Conservation (phyloP, 2,888 invertebrate species). For the Fragum fragum region DNA sequence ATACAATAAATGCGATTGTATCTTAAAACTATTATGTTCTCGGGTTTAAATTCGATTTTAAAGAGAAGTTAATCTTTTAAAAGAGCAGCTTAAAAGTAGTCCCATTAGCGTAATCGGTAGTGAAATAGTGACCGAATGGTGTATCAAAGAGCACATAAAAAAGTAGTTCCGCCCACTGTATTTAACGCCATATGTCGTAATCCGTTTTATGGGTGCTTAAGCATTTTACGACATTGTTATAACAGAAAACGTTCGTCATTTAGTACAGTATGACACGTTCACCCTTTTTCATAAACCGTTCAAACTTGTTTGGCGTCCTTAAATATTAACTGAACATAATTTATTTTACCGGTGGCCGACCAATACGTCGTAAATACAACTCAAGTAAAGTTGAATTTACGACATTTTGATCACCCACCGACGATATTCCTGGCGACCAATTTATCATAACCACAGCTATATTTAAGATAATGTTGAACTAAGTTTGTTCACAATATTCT, state of each 20-base stretch:
- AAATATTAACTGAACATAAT: too few species aligned
- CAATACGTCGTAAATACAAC: too few species aligned
- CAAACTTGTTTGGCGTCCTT: too few species aligned
- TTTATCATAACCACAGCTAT: too few species aligned
- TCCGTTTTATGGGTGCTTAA: conserved; percentile 17
- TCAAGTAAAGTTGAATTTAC: too few species aligned
- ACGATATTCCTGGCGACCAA: too few species aligned
- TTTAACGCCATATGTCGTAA: conserved; percentile 32
- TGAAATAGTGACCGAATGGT: conserved; percentile 13
- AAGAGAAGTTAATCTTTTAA: not conserved
- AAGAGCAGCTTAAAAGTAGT: not conserved
- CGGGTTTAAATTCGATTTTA: not conserved
- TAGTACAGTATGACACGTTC: not conserved
- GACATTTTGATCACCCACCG: too few species aligned
- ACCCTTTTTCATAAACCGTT: not conserved
- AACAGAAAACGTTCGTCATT: conserved; percentile 25
- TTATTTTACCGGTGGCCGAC: too few species aligned
- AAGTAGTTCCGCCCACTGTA: conserved; percentile 14
- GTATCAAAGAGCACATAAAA: conserved; percentile 30
- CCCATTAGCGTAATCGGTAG: conserved; percentile 7
- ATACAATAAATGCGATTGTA: not conserved
- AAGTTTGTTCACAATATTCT: too few species aligned
- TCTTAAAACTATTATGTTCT: not conserved
- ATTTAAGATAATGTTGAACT: too few species aligned
- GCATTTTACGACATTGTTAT: conserved; percentile 32